Conservation (phyloP, 1,140 invertebrate species). For the Drosophila nigrodunni region DNA sequence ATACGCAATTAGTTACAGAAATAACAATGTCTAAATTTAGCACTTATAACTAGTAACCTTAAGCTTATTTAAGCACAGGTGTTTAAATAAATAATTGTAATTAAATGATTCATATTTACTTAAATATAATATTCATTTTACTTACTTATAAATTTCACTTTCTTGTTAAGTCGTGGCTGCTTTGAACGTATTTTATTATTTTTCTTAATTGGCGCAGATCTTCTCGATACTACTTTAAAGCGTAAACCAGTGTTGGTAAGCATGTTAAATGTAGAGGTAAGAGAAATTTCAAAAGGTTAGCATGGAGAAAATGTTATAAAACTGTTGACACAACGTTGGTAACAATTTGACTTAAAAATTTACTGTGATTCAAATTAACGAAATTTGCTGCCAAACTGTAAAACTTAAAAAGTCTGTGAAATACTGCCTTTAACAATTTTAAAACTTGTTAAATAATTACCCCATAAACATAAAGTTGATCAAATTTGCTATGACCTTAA, state of each 20-base stretch:
- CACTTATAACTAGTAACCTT: not conserved
- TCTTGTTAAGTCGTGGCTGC: constrained; percentile 91
- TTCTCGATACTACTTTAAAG: constrained; percentile 85
- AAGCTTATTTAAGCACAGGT: not conserved
- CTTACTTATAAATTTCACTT: constrained; percentile 95
- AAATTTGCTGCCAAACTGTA: not conserved
- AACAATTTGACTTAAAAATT: constrained; percentile 2
- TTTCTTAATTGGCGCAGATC: constrained; percentile 91
- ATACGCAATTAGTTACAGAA: not conserved
- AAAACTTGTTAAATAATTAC: constrained; percentile 1
- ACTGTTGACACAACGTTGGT: not conserved
- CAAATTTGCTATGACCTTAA: not conserved
- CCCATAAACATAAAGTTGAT: not conserved
- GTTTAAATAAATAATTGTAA: not conserved
- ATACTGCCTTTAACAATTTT: not conserved
- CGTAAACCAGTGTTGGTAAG: constrained; percentile 33
- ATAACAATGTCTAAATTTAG: constrained; percentile 8
- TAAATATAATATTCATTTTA: constrained; percentile 74
- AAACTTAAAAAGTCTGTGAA: not conserved
- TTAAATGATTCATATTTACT: not conserved
- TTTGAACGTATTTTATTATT: constrained; percentile 88
- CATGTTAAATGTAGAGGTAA: constrained; percentile 37
- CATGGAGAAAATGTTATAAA: not conserved
- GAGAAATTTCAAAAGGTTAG: constrained; percentile 34
- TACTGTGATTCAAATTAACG: not conserved